A percentile compares a stretch with the other conserved stretches of the same genome.
Evolutionary conservation across 2,888 invertebrate species (phyloP).

Genomic region (Orthosia incerta): DNA sequence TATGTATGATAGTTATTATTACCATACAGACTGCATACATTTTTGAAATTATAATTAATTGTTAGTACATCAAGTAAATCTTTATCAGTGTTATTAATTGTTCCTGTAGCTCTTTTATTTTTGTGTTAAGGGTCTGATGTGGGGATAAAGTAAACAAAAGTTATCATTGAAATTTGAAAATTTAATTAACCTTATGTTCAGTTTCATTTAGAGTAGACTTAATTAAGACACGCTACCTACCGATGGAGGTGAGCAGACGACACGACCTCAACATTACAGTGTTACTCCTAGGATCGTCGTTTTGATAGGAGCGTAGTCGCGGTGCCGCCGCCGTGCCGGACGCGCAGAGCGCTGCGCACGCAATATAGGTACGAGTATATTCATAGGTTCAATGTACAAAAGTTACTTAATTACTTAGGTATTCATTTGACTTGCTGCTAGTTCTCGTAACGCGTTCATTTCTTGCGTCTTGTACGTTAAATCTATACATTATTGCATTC

Average conservation of each 20-base stretch:
- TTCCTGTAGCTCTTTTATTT: no score
- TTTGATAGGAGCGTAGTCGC: not conserved
- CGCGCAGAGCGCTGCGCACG: not conserved
- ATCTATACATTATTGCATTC: slow-evolving; percentile 22
- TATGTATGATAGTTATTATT: no score
- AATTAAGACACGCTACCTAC: slow-evolving; percentile 83
- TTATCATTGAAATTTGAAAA: slow-evolving; percentile 86
- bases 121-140: no score
- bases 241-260: slow-evolving; percentile 81
- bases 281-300: slow-evolving; percentile 11
- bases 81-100: no score
- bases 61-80: no score
- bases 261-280: slow-evolving; percentile 67
- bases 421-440: no score
- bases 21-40: no score
- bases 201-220: slow-evolving; percentile 86
- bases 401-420: not conserved
- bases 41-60: no score
- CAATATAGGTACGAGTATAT: not conserved
- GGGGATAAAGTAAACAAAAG: slow-evolving; percentile 64
- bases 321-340: not conserved
- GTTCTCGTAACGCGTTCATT: not conserved
- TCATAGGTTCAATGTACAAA: no score
- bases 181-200: slow-evolving; percentile 88
- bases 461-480: slow-evolving; percentile 1